Base-by-base conservation (phyloP, 2,797 vertebrate genomes). In the Aplochiton taeniatus region DNA sequence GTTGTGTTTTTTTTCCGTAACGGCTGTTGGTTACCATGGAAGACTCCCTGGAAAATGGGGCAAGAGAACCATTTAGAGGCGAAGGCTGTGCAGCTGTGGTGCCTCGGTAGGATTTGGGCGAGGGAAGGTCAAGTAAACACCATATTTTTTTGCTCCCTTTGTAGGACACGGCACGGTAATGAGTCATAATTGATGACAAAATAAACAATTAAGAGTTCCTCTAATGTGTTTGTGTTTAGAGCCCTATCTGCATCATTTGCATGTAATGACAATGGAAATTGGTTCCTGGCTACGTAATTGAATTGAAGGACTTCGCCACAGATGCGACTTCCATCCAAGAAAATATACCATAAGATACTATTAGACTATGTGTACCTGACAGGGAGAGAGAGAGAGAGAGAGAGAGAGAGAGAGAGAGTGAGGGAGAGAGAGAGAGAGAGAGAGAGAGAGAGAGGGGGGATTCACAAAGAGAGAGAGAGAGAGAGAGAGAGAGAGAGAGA, bases 181-280 rank as follows among this genome's bases (percentile, higher is more conserved):
- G 73, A 81, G 56, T 61, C 66, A 69, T 76, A 80, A 83, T 71
- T 70, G 59, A 72, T 43, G 44, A 58, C 56, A 79, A 55, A 59
- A 65, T 68, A 85, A 83, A 80, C 45, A 57, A 57, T 60, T 73
- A 65, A 72, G 31, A 76, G 67, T 75, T 75, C 42, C 58, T 31
- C 58, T 72, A 68, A 77, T 82, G 68, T 74, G 74, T 83, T 76
- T 80, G 63, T 19, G 42, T 72, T 69, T 74, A 69, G 82, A 76
- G 54, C 59, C 31, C 58, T 73, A 64, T 61, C 61, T 75, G 45
- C 57, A 69, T 57, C 70, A 65, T 78, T 75, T 77, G 56, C 68
- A 62, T 71, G 68, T 17, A 70, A 67, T 70, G 72, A 49, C 17
- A 48, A 48, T 60, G 16, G 41, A 4, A 48, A 46, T 14, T 20